Evolutionary conservation across 1,140 invertebrate species (phyloP), one percentile per base, ranked within the genome.

Genomic region (Pissodes strobi): DNA sequence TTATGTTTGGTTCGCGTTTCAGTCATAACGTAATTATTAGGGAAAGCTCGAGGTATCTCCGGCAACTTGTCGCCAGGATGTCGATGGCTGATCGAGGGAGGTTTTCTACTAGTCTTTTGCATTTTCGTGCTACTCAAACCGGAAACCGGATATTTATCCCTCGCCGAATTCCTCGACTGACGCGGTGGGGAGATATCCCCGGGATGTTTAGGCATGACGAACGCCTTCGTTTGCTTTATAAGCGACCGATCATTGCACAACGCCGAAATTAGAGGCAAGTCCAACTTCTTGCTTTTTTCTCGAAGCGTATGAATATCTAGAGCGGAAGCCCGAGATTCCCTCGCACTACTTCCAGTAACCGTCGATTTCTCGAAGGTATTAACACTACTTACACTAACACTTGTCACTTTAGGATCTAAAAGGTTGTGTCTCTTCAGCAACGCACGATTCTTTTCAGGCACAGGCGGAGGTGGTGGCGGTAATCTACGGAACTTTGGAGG

Each of bases 201-300:
- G 0, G 82, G 84, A 75, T 87, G 85, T 75, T 88, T 88, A 22
- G 88, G 87, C 79, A 88, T 81, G 38, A 88, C 89, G 71, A 90
- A 90, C 10, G 90, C 90, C 78, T 92, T 92, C 2, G 90, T 92
- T 77, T 92, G 90, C 77, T 92, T 92, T 39, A 93, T 77, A 60
- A 93, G 79, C 34, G 91, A 91, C 22, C 89, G 84, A 77, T 95
- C 93, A 74, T 94, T 94, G 79, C 92, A 95, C 46, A 95, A 80
- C 2, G 93, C 93, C 34, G 91, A 90, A 72, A 95, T 94, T 22
- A 95, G 79, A 12, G 93, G 93, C 72, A 95, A 80, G 78, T 95
- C 92, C 65, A 94, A 79, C 71, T 93, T 90, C 66, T 90, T 88
- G 79, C 91, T 93, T 80, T 93, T 92, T 77, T 94, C 91, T 23